Conservation (phyloP, 2,888 invertebrate species). For the Tuberolachnus salignus region DNA sequence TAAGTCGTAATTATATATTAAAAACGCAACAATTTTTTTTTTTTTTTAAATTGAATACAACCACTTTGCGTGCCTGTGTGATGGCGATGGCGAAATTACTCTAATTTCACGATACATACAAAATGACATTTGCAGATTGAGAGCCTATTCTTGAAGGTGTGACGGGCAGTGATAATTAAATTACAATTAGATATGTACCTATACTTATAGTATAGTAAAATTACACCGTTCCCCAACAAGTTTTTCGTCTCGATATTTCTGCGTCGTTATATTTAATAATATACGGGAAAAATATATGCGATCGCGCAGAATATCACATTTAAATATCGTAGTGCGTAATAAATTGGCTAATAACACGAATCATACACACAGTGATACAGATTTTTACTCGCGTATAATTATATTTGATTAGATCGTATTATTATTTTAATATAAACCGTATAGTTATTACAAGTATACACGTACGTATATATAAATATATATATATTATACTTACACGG, state of each 20-base stretch:
- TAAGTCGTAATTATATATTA: too few relatives aligned
- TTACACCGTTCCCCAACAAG: neutral
- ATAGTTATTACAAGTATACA: neutral
- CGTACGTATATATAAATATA: neutral
- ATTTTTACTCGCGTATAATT: too few relatives aligned
- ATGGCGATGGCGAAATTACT: neutral
- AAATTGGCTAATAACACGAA: too few relatives aligned
- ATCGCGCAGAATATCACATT: neutral
- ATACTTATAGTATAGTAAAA: neutral
- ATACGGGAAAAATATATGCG: neutral
- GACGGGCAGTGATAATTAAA: too few relatives aligned
- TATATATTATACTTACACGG: too few relatives aligned
- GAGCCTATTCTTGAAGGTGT: neutral
- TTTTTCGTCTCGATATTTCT: conserved; percentile 2
- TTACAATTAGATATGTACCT: neutral
- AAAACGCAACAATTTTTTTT: too few relatives aligned
- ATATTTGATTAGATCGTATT: neutral
- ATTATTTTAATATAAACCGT: conserved; percentile 24
- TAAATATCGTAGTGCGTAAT: too few relatives aligned
- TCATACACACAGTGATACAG: too few relatives aligned
- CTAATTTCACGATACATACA: neutral
- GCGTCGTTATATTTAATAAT: neutral
- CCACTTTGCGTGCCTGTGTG: too few relatives aligned
- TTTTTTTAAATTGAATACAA: too few relatives aligned
- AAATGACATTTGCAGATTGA: neutral